Evolutionary conservation across 2,797 vertebrate species (phyloP), one percentile per base, ranked within the genome.

Genomic region (Karalla daura): DNA sequence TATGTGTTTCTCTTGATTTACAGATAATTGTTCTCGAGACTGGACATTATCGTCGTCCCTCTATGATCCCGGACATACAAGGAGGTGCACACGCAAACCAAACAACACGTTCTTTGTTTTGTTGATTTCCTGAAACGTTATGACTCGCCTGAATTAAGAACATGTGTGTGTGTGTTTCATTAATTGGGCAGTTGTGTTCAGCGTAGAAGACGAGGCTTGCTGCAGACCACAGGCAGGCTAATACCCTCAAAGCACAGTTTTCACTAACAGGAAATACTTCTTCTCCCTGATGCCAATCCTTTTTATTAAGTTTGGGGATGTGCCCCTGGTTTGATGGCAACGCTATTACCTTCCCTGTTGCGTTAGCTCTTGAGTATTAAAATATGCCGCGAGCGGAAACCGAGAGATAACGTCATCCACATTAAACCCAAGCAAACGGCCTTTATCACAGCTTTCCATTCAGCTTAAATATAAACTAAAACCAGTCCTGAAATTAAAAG

Each of bases 181-280:
- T 83, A 79, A 81, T 70, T 66, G 23, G 76, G 77, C 41, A 11
- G 61, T 65, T 45, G 72, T 35, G 70, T 75, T 67, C 30, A n/a
- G 71, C 27, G 55, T 24, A 72, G 64, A 76, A 70, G 64, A 82
- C 51, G 71, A 83, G 52, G 65, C 40, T 60, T 14, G 25, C 60
- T 69, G 74, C 51, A 70, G 69, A 74, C 37, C 45, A 46, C 24
- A 41, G 25, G 70, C 62, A 70, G 47, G 18, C 65, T 80, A 74
- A 86, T 63, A 73, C 76, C 61, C 60, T 79, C 63, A 63, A 61
- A 76, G 70, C 43, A 53, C 50, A 33, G 63, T 63, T 76, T 60
- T 64, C 58, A 83, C 77, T 80, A 78, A 89, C 84, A 89, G 87
- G 84, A 89, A 89, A 91, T 91, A 64, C 70, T 85, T 87, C 71